Conservation (phyloP, 2,113 vertebrate species). For the Etheostoma spectabile region DNA sequence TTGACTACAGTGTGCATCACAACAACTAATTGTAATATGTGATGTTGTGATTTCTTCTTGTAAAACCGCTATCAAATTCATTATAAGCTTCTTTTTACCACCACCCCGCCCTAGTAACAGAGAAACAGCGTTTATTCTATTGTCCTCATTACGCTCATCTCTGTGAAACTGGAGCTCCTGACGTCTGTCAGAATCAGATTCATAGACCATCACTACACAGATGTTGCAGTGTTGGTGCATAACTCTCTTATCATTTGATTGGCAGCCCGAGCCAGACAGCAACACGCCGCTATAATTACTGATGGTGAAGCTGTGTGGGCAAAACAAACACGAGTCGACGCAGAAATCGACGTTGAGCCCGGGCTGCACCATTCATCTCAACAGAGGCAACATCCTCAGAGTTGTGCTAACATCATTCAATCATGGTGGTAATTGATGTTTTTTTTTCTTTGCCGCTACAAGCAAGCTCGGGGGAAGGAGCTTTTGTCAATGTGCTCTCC, state of each 20-base stretch:
- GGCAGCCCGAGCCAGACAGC: constrained; percentile 67
- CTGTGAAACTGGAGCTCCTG: constrained; percentile 43
- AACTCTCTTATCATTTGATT: constrained; percentile 70
- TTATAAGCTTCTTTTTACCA: too few species aligned
- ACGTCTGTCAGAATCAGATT: constrained; percentile 23
- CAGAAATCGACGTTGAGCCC: constrained; percentile 42
- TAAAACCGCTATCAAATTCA: too few species aligned
- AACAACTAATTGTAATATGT: too few species aligned
- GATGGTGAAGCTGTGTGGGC: constrained; percentile 35
- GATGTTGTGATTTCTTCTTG: too few species aligned
- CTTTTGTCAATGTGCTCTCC: constrained; percentile 56
- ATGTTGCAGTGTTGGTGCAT: constrained; percentile 44
- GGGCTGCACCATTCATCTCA: constrained; percentile 67
- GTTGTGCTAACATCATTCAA: constrained; percentile 76
- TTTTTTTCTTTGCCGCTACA: constrained; percentile 51
- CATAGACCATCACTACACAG: constrained; percentile 46
- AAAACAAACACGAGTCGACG: constrained; percentile 67
- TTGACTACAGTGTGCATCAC: too few species aligned
- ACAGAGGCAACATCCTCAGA: constrained; percentile 64
- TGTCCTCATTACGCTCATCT: constrained; percentile 59
- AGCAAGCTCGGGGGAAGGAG: constrained; percentile 63
- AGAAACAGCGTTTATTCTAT: constrained; percentile 24
- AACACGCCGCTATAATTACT: constrained; percentile 71
- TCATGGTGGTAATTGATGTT: constrained; percentile 76
- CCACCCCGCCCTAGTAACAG: too few species aligned